phyloP scores from a whole-genome alignment of 1,140 invertebrate species.

The Leptopilina boulardi region DNA sequence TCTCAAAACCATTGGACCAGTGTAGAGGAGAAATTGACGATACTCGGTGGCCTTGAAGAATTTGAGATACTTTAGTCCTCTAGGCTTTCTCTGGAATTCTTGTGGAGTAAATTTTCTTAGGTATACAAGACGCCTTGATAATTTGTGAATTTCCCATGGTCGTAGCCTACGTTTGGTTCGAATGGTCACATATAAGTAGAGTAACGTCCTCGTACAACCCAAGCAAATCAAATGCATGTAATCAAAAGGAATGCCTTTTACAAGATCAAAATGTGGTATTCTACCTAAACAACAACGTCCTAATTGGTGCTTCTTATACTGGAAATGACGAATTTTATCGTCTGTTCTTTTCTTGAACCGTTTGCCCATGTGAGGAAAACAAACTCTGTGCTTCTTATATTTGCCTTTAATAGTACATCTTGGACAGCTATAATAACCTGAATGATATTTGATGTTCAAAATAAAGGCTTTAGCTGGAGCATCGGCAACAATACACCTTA shows the following conservation, averaged over 20 bases:
- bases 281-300: background rate
- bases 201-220: background rate
- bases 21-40: conserved; percentile 49
- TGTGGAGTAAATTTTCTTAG: background rate
- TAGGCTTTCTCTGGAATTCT: conserved; percentile 39
- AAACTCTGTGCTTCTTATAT: background rate
- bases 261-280: conserved; percentile 38
- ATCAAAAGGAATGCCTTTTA: conserved; percentile 35
- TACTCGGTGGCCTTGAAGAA: conserved; percentile 53
- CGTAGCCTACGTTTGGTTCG: background rate
- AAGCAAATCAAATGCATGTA: conserved; percentile 48
- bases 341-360: background rate
- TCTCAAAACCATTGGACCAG: conserved; percentile 42
- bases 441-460: conserved; percentile 42
- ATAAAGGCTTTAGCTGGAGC: conserved; percentile 45
- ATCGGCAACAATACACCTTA: conserved; percentile 44
- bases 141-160: background rate
- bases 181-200: background rate
- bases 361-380: background rate
- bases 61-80: conserved; percentile 42
- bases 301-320: conserved; percentile 6
- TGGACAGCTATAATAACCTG: conserved; percentile 42
- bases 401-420: conserved; percentile 43
- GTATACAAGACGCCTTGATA: conserved; percentile 26
- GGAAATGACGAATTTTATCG: background rate